Base-by-base conservation (phyloP, 2,113 vertebrate species). In the Chlorocebus sabaeus region DNA sequence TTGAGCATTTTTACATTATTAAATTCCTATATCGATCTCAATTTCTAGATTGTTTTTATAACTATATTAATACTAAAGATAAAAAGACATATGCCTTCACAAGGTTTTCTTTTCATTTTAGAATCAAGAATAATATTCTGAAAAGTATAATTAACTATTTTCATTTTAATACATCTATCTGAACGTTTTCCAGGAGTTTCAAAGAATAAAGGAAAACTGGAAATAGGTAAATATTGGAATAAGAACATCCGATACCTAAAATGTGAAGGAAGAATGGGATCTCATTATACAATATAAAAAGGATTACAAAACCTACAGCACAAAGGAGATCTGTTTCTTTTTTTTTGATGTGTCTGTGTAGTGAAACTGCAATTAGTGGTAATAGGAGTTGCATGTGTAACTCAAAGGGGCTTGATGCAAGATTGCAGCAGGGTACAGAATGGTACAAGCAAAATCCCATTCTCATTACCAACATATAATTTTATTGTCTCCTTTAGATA, bases 401-500 rank as follows among this genome's bases (percentile, higher is more conserved):
- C 76, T 98, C 80, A 68, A 93, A 96, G 92, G 43, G 73, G 20
- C 85, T 94, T n/a, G 43, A 70, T 72, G 83, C 2, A 68, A 82
- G 57, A 92, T 67, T 48, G 40, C 40, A 90, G 68, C 78, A 89
- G 83, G 83, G 14, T 76, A 78, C 80, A 90, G 94, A 96, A 93
- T 17, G 68, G 72, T 78, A 85, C 64, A 88, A 82, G 96, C 57
- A 76, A 92, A 97, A 88, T 80, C 83, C 32, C 17, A 0, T n/a
- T 88, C 81, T 97, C 68, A 88, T 96, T 95, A 97, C 84, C 50
- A 97, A 57, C 72, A 68, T 88, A 78, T 61, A 90, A 97, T 96
- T 97, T 93, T 95, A 95, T 89, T 96, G 92, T 88, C 67, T 95
- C 61, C 45, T 95, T 92, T 86, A 95, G 82, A 92, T 90, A 95